phyloP scores from a whole-genome alignment of 1,140 invertebrate genomes.

The Spodoptera litura region DNA sequence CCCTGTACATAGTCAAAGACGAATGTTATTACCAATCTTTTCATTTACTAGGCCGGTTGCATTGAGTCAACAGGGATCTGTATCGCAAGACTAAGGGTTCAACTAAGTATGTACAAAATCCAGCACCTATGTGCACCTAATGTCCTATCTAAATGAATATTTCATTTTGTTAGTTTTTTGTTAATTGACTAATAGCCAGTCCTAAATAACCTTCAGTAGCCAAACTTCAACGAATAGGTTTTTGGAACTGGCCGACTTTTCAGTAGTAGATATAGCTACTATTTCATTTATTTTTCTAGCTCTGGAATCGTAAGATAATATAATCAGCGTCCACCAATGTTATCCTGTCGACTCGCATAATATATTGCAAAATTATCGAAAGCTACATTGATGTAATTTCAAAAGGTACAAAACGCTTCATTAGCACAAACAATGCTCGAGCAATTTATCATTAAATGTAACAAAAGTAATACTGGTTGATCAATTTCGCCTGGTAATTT shows the following conservation, averaged over 20 bases:
- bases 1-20: slow-evolving; percentile 71
- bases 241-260: no score
- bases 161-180: no score
- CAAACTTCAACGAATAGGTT: no score
- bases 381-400: not conserved
- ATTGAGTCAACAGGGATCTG: slow-evolving; percentile 22
- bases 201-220: no score
- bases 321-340: no score
- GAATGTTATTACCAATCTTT: slow-evolving; percentile 53
- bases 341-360: not conserved
- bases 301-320: no score
- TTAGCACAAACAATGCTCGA: slow-evolving; percentile 46
- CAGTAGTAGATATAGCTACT: no score
- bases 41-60: slow-evolving; percentile 59
- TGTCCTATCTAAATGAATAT: no score
- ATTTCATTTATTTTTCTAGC: no score
- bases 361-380: slow-evolving; percentile 9
- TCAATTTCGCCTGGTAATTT: not conserved
- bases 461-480: slow-evolving; percentile 28
- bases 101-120: no score
- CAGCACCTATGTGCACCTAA: no score
- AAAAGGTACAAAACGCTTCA: slow-evolving; percentile 21
- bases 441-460: not conserved
- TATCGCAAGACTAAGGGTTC: not conserved
- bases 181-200: no score